Evolutionary conservation across 37 sponge, comb jelly and placozoan genomes (phyloP).

Genomic region (Diacarnus erythraeanus): DNA sequence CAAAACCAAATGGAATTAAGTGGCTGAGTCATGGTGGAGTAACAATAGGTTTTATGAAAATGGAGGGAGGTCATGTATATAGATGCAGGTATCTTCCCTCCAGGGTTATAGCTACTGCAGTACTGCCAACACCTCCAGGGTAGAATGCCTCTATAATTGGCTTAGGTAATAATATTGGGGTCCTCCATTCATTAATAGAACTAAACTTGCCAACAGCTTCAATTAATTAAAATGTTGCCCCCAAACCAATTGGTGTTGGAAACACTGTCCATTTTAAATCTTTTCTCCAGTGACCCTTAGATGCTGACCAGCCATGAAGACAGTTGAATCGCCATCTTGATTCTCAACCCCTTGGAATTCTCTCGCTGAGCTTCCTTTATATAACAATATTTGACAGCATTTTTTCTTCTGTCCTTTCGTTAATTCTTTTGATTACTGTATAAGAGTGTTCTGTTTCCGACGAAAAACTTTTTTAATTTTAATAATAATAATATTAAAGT

Average conservation of each 20-base stretch:
- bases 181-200: slow-evolving; percentile 67
- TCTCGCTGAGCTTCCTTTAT: slow-evolving; percentile 11
- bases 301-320: slow-evolving; percentile 74
- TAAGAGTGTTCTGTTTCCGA: background rate
- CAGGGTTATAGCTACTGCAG: slow-evolving; percentile 58
- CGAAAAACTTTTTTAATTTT: too few relatives aligned
- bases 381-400: background rate
- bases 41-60: slow-evolving; percentile 30
- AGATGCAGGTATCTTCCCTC: slow-evolving; percentile 63
- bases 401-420: too few relatives aligned
- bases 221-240: slow-evolving; percentile 58
- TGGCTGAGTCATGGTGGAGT: slow-evolving; percentile 19
- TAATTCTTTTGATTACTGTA: background rate
- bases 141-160: slow-evolving; percentile 67
- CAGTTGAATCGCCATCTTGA: slow-evolving; percentile 83
- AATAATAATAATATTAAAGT: too few relatives aligned
- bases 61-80: background rate
- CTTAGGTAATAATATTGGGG: background rate
- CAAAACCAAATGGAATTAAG: slow-evolving; percentile 51
- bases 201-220: slow-evolving; percentile 32
- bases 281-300: slow-evolving; percentile 52
- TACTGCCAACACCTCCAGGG: slow-evolving; percentile 58
- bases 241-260: slow-evolving; percentile 74
- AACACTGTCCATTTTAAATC: slow-evolving; percentile 76
- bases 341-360: slow-evolving; percentile 74